phyloP scores from a whole-genome alignment of 2,113 vertebrate species.

The Burhinus bistriatus region DNA sequence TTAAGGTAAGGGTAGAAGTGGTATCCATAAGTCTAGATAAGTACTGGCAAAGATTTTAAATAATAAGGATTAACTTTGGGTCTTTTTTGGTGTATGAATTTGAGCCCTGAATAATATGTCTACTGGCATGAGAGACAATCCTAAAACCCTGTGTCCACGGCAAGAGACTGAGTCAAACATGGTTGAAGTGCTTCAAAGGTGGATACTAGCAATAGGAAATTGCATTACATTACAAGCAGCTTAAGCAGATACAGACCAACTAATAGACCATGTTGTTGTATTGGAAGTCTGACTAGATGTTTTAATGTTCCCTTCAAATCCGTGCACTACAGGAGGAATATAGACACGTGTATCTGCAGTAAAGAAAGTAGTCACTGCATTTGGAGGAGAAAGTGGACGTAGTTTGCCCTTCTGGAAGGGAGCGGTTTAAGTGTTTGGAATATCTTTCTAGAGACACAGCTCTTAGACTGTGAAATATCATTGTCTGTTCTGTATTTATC shows the following conservation, averaged over 20 bases:
- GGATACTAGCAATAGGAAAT: background rate
- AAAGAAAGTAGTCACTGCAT: background rate
- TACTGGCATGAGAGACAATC: background rate
- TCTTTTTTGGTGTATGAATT: background rate
- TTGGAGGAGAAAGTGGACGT: background rate
- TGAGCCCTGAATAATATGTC: background rate
- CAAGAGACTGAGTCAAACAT: background rate
- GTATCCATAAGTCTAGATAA: background rate
- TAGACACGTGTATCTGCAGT: accelerated
- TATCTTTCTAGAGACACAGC: background rate
- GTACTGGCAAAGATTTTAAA: background rate
- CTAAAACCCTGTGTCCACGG: background rate
- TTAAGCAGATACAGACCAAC: background rate
- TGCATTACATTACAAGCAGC: background rate
- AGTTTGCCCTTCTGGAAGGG: background rate
- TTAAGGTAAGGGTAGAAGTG: background rate
- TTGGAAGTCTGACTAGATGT: background rate
- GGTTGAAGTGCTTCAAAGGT: background rate
- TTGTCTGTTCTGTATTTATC: background rate
- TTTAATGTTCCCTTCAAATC: background rate
- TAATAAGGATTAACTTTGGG: background rate
- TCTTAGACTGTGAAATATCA: background rate
- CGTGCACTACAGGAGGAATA: background rate
- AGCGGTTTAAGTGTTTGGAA: background rate
- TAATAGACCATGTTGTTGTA: background rate